phyloP scores from a whole-genome alignment of 2,797 vertebrate species.

The Rhinogobio ventralis region DNA sequence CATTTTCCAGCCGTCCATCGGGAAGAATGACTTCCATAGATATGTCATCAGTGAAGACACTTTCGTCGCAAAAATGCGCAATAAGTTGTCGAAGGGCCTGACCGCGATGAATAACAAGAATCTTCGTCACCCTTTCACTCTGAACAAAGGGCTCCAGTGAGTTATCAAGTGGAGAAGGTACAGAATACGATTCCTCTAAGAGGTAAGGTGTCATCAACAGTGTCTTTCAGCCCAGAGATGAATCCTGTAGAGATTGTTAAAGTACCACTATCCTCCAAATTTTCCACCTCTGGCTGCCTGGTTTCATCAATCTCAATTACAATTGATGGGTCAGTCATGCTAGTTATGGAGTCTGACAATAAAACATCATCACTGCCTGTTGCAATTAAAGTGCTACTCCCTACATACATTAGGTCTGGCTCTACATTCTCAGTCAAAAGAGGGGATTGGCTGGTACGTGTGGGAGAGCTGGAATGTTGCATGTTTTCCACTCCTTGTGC shows the following conservation, averaged over 20 bases:
- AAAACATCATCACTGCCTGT: background rate
- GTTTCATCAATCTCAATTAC: no score
- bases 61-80: constrained; percentile 35
- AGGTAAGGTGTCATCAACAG: no score
- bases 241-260: no score
- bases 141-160: constrained; percentile 26
- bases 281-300: background rate
- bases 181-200: background rate
- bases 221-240: no score
- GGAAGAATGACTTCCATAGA: background rate
- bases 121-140: constrained; percentile 34
- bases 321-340: no score
- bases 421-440: background rate
- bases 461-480: background rate
- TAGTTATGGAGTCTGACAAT: background rate
- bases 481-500: background rate
- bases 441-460: no score
- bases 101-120: constrained; percentile 37
- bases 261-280: background rate
- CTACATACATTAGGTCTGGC: background rate
- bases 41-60: constrained; percentile 29
- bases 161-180: constrained; percentile 23
- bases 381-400: background rate
- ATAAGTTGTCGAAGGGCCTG: constrained; percentile 42
- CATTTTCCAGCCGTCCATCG: no score